phyloP scores from a whole-genome alignment of 2,113 vertebrate species.

The Numenius arquata region DNA sequence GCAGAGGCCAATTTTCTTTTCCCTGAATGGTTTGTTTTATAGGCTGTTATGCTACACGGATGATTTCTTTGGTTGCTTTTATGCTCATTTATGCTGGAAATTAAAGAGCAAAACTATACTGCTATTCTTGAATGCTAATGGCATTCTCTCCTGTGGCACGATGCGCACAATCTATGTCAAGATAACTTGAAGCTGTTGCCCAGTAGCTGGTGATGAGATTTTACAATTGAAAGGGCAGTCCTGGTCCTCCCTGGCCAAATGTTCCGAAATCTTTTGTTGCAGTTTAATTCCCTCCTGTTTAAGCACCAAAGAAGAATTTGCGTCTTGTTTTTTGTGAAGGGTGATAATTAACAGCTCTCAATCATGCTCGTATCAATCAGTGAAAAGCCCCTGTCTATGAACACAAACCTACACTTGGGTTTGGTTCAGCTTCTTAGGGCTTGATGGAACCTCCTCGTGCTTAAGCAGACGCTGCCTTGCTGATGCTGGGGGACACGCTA shows the following conservation, averaged over 20 bases:
- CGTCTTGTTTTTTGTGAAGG: background rate
- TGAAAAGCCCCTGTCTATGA: background rate
- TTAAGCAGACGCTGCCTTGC: background rate
- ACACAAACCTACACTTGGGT: background rate
- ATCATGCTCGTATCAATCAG: fast-evolving
- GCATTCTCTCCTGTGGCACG: background rate
- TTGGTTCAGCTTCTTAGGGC: background rate
- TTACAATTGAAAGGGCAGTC: background rate
- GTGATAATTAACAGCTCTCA: background rate
- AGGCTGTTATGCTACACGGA: background rate
- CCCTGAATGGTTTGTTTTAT: background rate
- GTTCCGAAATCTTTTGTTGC: background rate
- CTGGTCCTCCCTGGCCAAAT: background rate
- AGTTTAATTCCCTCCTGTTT: background rate
- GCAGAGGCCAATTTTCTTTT: background rate
- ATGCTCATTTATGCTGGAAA: background rate
- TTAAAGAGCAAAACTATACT: background rate
- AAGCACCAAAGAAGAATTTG: background rate
- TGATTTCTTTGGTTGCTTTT: background rate
- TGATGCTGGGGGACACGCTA: background rate
- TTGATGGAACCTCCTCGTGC: background rate
- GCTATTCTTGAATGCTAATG: background rate
- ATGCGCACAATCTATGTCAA: background rate
- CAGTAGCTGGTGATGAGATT: background rate
- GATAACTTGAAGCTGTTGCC: background rate